phyloP scores from a whole-genome alignment of 2,797 vertebrate genomes.

The Enteromius unitaeniatus region DNA sequence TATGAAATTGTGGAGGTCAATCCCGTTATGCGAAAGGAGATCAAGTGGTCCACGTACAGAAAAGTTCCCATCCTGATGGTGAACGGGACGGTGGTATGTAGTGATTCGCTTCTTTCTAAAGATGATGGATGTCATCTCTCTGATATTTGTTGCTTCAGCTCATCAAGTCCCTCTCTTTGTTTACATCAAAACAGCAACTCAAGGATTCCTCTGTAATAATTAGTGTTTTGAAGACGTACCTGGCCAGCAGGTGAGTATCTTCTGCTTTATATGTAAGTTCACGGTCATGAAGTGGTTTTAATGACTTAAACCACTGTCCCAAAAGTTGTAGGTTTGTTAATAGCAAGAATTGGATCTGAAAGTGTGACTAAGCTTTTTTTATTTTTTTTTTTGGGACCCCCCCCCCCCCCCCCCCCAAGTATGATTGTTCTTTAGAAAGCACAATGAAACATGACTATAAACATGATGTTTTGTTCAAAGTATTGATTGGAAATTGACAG shows the following conservation, averaged over 20 bases:
- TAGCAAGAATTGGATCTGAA: neutral
- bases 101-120: neutral
- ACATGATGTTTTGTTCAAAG: neutral
- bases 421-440: neutral
- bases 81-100: slow-evolving; percentile 81
- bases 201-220: slow-evolving; percentile 98
- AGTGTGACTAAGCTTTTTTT: neutral
- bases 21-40: slow-evolving; percentile 90
- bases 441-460: neutral
- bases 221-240: slow-evolving; percentile 88
- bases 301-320: neutral
- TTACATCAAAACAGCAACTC: slow-evolving; percentile 81
- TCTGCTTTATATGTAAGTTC: neutral
- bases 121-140: neutral
- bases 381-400: neutral
- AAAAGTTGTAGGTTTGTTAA: neutral
- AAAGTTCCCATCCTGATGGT: slow-evolving; percentile 95
- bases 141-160: neutral
- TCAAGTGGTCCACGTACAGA: slow-evolving; percentile 94
- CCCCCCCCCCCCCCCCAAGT: neutral
- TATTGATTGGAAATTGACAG: neutral
- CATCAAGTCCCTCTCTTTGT: neutral
- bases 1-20: slow-evolving; percentile 96
- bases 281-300: neutral
- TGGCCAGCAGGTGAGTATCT: slow-evolving; percentile 84